phyloP scores from a whole-genome alignment of 2,888 invertebrate species.

The Listrodromus nycthemerus region DNA sequence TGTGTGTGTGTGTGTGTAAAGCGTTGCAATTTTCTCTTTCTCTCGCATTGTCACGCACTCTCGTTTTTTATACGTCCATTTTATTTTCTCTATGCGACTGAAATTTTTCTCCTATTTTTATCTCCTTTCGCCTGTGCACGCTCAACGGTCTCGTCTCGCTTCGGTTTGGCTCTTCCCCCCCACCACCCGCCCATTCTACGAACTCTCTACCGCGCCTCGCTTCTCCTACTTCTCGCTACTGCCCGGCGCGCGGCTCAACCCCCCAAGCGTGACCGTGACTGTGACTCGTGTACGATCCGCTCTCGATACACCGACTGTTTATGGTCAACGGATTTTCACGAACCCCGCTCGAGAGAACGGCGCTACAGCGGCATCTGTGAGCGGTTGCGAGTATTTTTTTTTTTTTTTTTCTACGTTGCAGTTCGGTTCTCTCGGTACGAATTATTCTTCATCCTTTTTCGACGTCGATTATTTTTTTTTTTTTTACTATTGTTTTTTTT shows the following conservation, averaged over 20 bases:
- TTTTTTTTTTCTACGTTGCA: no score
- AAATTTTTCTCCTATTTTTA: slow-evolving; percentile 52
- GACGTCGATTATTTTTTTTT: no score
- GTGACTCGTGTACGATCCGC: slow-evolving; percentile 75
- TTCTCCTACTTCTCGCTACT: slow-evolving; percentile 53
- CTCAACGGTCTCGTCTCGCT: slow-evolving; percentile 48
- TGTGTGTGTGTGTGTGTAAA: no score
- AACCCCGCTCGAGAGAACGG: slow-evolving; percentile 9
- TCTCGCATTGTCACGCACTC: slow-evolving; percentile 30
- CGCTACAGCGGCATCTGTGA: not conserved
- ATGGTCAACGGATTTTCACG: slow-evolving; percentile 5
- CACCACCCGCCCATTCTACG: slow-evolving; percentile 61
- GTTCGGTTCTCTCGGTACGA: no score
- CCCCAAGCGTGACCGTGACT: slow-evolving; percentile 83
- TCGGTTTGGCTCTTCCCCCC: slow-evolving; percentile 61
- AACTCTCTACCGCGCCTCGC: slow-evolving; percentile 18
- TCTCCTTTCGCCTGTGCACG: slow-evolving; percentile 27
- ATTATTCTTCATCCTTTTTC: no score
- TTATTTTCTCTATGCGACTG: slow-evolving; percentile 19
- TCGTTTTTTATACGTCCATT: slow-evolving; percentile 33
- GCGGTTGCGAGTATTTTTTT: no score
- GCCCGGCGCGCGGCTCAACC: slow-evolving; percentile 74
- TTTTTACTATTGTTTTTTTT: no score
- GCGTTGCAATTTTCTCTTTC: slow-evolving; percentile 52
- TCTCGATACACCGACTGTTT: not conserved